These are phyloP conservation scores for Micronycteris hirsuta DNA, from an alignment of 2,113 vertebrate species.

Conservation along the genomic window DNA sequence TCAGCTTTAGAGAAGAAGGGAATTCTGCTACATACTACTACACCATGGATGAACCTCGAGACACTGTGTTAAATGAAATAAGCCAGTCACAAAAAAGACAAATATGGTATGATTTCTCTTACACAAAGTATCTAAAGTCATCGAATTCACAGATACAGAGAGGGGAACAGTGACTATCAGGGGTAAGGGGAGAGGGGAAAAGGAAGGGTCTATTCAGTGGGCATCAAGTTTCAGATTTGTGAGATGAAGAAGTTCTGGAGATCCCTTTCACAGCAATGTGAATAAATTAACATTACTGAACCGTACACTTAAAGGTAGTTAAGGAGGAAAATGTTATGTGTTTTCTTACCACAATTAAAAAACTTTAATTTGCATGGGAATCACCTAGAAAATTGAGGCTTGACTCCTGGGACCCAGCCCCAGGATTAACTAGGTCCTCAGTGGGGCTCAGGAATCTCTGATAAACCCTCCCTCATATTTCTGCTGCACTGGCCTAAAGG, in stretches of 20 bases:
- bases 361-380: not conserved
- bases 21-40: too few species aligned
- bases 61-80: not conserved
- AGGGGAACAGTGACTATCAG: not conserved
- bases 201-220: not conserved
- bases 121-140: not conserved
- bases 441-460: not conserved
- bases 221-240: not conserved
- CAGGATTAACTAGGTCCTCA: not conserved
- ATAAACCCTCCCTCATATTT: not conserved
- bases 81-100: not conserved
- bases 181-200: not conserved
- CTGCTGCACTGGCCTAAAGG: not conserved
- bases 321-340: not conserved
- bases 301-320: not conserved
- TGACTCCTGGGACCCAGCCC: not conserved
- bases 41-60: not conserved
- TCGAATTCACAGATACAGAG: not conserved
- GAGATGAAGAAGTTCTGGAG: not conserved
- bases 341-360: not conserved
- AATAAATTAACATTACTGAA: not conserved
- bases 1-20: not conserved
- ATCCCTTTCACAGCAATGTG: not conserved
- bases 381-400: not conserved
- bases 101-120: not conserved